These are phyloP conservation scores for Danio rerio DNA, from an alignment of 2,113 vertebrate genomes.

Conservation along the genomic window GRCz12tu NC_133188.1:12380501-12381000, in stretches of 20 bases:
- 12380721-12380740: slow-evolving; percentile 72
- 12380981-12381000: slow-evolving; percentile 48
- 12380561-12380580: too few relatives aligned
- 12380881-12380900: background rate
- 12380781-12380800: slow-evolving; percentile 68
- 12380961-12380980: background rate
- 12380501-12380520: too few relatives aligned
- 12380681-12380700: slow-evolving; percentile 77
- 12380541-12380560: too few relatives aligned
- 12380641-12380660: slow-evolving; percentile 78
- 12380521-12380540: too few relatives aligned
- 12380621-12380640: slow-evolving; percentile 71
- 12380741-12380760: slow-evolving; percentile 79
- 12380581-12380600: too few relatives aligned
- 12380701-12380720: slow-evolving; percentile 75
- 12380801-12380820: slow-evolving; percentile 75
- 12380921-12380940: background rate
- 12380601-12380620: background rate
- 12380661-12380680: slow-evolving; percentile 83
- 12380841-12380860: background rate
- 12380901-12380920: background rate
- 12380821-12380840: slow-evolving; percentile 52
- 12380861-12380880: background rate
- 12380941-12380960: background rate
- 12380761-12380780: slow-evolving; percentile 78